Conservation (phyloP, 2,797 vertebrate species). For the Naso thynnoides region DNA sequence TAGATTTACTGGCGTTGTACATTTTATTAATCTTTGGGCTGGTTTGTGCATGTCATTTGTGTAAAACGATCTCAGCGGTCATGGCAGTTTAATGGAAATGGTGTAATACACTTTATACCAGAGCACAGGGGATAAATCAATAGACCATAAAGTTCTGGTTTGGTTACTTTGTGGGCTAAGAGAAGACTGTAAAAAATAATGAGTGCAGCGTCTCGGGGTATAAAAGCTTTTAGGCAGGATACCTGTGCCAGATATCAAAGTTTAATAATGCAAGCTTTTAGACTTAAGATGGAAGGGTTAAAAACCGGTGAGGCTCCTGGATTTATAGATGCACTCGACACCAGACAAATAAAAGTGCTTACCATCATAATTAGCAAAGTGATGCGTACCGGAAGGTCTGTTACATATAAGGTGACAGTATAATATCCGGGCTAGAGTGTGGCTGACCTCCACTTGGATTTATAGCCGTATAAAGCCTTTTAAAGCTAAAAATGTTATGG, state of each 20-base stretch:
- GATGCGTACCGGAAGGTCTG: background rate
- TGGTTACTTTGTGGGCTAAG: conserved; percentile 41
- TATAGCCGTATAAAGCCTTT: too few species aligned
- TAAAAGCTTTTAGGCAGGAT: conserved; percentile 46
- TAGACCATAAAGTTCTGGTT: conserved; percentile 44
- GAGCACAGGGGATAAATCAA: conserved; percentile 59
- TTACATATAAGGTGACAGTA: conserved; percentile 10
- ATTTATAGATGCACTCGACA: background rate
- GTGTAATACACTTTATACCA: conserved; percentile 54
- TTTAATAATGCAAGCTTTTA: conserved; percentile 45
- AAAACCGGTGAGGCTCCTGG: background rate
- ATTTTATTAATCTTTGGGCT: conserved; percentile 57
- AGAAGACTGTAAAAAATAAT: conserved; percentile 27
- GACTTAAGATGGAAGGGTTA: background rate
- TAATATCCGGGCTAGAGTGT: background rate
- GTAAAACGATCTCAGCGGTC: conserved; percentile 38
- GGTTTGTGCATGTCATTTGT: conserved; percentile 25
- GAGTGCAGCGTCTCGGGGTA: background rate
- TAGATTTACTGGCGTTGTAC: conserved; percentile 48
- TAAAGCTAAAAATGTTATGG: too few species aligned
- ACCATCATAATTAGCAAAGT: background rate
- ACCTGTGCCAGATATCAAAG: conserved; percentile 26
- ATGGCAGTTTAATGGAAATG: conserved; percentile 56
- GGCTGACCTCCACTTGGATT: background rate
- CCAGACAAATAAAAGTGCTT: conserved; percentile 5